phyloP scores from a whole-genome alignment of 2,797 vertebrate species.

The Hoplostethus mediterraneus region DNA sequence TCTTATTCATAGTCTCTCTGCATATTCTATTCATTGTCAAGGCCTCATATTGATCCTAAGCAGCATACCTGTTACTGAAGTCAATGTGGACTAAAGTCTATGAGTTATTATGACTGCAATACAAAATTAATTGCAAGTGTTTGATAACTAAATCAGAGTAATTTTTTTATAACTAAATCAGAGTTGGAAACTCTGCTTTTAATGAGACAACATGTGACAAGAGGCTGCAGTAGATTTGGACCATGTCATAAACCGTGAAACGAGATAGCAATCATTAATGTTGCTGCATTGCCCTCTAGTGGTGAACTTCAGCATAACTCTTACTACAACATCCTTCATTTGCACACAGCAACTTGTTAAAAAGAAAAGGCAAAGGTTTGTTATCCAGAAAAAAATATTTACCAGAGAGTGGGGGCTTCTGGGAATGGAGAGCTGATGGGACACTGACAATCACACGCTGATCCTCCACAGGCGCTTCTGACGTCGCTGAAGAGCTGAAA shows the following conservation, averaged over 20 bases:
- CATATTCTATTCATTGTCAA: conserved; percentile 75
- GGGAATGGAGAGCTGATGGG: conserved; percentile 94
- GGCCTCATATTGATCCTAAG: conserved; percentile 55
- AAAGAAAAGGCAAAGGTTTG: no score
- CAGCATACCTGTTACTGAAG: conserved; percentile 24
- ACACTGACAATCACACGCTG: conserved; percentile 91
- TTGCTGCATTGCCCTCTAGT: conserved; percentile 78
- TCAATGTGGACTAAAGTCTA: conserved; percentile 19
- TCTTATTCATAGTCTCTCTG: conserved; percentile 60
- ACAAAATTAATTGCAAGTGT: not conserved
- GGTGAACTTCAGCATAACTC: conserved; percentile 30
- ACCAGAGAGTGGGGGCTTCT: conserved; percentile 96
- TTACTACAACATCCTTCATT: no score
- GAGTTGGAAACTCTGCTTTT: not conserved
- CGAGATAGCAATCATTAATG: conserved; percentile 38
- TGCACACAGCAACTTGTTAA: no score
- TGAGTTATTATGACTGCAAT: not conserved
- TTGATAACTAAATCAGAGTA: no score
- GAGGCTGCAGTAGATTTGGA: conserved; percentile 8
- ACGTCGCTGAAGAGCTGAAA: conserved; percentile 75
- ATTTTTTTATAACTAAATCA: no score
- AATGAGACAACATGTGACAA: not conserved
- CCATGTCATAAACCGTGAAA: conserved; percentile 1
- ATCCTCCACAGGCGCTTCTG: conserved; percentile 81
- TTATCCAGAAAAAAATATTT: conserved; percentile 23